A percentile compares a stretch with the other conserved stretches of the same genome.
phyloP scores from a whole-genome alignment of 2,797 vertebrate genomes.

The Protonibea diacanthus region DNA sequence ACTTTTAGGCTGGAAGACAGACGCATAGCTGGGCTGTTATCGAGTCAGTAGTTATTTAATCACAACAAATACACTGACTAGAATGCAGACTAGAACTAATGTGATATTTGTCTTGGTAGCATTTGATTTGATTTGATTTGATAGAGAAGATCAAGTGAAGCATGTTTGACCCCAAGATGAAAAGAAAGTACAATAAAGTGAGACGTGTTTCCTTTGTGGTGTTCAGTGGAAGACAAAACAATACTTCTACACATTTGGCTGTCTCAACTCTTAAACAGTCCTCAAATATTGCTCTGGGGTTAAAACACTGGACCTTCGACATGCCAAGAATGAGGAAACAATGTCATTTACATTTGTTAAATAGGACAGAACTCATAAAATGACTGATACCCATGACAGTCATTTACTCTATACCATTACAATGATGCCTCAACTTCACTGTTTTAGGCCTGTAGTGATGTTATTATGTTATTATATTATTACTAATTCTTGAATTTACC shows the following conservation, averaged over 20 bases:
- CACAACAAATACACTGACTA: neutral
- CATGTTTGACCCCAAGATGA: neutral
- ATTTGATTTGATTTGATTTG: conserved; percentile 33
- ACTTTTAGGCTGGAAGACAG: too few species aligned
- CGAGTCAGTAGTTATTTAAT: too few species aligned
- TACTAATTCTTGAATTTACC: too few species aligned
- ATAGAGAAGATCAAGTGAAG: conserved; percentile 17
- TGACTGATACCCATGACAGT: neutral
- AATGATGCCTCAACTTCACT: neutral
- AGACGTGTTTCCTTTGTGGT: conserved; percentile 18
- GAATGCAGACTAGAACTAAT: neutral
- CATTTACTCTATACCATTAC: neutral
- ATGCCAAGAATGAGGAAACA: neutral
- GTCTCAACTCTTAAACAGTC: conserved; percentile 4
- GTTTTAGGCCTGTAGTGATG: neutral
- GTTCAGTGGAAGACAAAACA: conserved; percentile 12
- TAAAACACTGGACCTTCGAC: neutral
- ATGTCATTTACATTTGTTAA: too few species aligned
- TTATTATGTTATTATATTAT: neutral
- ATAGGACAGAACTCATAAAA: too few species aligned
- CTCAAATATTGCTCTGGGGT: neutral
- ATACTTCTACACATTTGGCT: neutral
- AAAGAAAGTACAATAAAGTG: neutral
- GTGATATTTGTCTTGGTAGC: neutral
- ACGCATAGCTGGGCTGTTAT: too few species aligned